These are phyloP conservation scores for Ennomos erosarius DNA, from an alignment of 2,888 invertebrate genomes.

Conservation along the genomic window DNA sequence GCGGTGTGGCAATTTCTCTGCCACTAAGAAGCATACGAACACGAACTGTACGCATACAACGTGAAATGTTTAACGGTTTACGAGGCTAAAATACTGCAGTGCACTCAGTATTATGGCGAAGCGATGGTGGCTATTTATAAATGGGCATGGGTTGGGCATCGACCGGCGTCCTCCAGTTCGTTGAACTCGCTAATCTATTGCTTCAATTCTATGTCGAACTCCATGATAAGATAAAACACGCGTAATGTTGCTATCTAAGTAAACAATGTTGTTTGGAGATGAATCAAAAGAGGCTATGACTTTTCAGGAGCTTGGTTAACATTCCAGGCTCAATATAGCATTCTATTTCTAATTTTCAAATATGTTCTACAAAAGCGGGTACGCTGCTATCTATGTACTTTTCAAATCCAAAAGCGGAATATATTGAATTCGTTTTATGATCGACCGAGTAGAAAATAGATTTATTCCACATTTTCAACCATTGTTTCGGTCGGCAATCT, in stretches of 20 bases:
- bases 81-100: constrained; percentile 46
- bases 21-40: constrained; percentile 23
- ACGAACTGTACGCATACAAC: constrained; percentile 18
- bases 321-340: background rate
- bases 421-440: constrained; percentile 26
- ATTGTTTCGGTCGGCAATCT: constrained; percentile 62
- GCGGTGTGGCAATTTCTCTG: constrained; percentile 39
- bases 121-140: constrained; percentile 71
- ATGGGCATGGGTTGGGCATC: constrained; percentile 56
- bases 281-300: constrained; percentile 2
- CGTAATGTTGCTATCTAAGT: constrained; percentile 6
- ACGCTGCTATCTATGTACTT: too few species aligned
- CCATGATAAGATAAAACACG: constrained; percentile 59
- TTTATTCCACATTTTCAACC: constrained; percentile 44
- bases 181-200: constrained; percentile 65
- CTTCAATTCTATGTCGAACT: constrained; percentile 48
- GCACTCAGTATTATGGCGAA: constrained; percentile 60
- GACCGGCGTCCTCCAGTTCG: constrained; percentile 59
- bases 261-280: constrained; percentile 13
- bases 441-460: constrained; percentile 33
- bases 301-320: background rate
- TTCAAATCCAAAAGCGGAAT: constrained; percentile 1
- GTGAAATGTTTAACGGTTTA: constrained; percentile 51
- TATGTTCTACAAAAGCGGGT: background rate
- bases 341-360: background rate